These are phyloP conservation scores for Pelusios castaneus DNA, from an alignment of 2,113 vertebrate species.

Conservation along the genomic window DNA sequence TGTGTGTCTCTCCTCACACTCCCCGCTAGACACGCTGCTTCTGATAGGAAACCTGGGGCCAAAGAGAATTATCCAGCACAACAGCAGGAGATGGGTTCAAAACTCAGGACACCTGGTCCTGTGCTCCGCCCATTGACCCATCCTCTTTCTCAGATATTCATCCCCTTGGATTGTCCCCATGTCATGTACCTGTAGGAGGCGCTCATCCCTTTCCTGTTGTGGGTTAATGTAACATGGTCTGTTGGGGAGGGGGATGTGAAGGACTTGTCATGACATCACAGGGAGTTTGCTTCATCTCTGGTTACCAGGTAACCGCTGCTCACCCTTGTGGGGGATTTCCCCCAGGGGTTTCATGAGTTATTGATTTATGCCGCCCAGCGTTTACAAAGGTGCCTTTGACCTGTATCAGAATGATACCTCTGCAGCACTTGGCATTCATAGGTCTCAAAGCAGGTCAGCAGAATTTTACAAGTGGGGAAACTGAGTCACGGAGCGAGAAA, in stretches of 20 bases:
- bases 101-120: background rate
- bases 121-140: background rate
- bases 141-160: background rate
- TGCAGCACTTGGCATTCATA: background rate
- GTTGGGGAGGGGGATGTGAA: background rate
- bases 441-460: background rate
- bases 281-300: background rate
- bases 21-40: background rate
- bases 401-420: background rate
- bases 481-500: background rate
- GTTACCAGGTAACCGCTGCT: background rate
- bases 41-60: background rate
- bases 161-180: background rate
- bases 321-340: background rate
- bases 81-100: background rate
- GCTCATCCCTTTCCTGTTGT: background rate
- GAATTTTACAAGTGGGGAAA: background rate
- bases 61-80: background rate
- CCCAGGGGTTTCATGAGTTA: no score
- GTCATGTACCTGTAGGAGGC: background rate
- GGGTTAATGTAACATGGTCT: background rate
- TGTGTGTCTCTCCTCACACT: background rate
- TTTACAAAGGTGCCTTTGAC: background rate
- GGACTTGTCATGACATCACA: background rate
- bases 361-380: background rate